Conservation (phyloP, 2,888 invertebrate genomes). For the Pristionchus maxplancki region DNA sequence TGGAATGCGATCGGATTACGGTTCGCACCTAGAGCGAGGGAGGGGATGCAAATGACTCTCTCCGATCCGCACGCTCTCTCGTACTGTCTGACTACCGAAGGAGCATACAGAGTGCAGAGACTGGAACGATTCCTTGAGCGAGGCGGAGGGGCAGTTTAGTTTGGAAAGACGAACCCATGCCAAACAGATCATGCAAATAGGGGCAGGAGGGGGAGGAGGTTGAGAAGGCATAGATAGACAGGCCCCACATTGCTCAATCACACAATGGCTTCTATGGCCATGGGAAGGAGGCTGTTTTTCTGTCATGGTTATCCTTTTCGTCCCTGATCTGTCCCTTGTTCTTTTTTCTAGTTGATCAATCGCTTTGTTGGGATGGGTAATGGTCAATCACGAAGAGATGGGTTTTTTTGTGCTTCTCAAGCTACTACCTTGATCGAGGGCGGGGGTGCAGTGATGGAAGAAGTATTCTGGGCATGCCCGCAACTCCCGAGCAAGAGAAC, state of each 20-base stretch:
- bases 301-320: not conserved
- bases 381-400: too few species aligned
- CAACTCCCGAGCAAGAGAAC: not conserved
- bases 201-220: not conserved
- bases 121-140: not conserved
- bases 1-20: not conserved
- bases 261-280: not conserved
- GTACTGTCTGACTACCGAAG: not conserved
- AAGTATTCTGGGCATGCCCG: too few species aligned
- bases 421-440: too few species aligned
- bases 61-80: not conserved
- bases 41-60: not conserved
- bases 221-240: not conserved
- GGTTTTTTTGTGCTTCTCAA: too few species aligned
- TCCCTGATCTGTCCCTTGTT: not conserved
- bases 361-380: too few species aligned
- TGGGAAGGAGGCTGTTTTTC: not conserved
- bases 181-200: slow-evolving; percentile 44
- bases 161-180: slow-evolving; percentile 29
- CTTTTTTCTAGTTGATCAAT: too few species aligned
- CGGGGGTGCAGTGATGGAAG: too few species aligned
- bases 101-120: not conserved
- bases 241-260: not conserved
- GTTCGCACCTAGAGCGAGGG: not conserved
- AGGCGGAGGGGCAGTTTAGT: slow-evolving; percentile 18